Percentiles rank a stretch among this genome's conserved stretches.
Evolutionary conservation across 2,113 vertebrate genomes (phyloP).

Genomic region (Tachysurus vachellii): DNA sequence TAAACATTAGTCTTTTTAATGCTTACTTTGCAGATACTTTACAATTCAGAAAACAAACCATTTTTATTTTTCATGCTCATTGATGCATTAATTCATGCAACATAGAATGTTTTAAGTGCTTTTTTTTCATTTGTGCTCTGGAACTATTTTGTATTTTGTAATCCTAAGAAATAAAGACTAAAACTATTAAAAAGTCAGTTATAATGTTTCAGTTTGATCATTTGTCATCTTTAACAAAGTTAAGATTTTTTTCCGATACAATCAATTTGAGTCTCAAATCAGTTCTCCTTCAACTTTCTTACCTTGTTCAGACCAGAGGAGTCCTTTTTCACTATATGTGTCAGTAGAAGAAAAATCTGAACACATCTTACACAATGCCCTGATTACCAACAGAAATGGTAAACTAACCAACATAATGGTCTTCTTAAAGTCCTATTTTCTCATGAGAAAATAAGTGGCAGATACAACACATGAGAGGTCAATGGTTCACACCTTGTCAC

Average conservation of each 20-base stretch:
- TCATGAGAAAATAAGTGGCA: constrained; percentile 46
- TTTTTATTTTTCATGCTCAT: background rate
- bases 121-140: background rate
- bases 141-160: background rate
- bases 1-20: no score
- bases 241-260: no score
- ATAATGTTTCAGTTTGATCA: background rate
- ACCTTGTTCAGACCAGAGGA: background rate
- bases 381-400: background rate
- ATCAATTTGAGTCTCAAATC: background rate
- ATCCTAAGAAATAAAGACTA: background rate
- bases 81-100: background rate
- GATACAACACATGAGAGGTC: constrained; percentile 62
- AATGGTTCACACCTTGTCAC: constrained; percentile 64
- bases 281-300: background rate
- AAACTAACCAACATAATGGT: background rate
- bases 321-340: background rate
- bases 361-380: no score
- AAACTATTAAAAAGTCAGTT: background rate
- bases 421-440: constrained; percentile 22
- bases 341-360: no score
- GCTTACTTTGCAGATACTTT: no score
- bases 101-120: background rate
- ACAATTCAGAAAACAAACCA: background rate
- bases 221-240: background rate